phyloP scores from a whole-genome alignment of 2,113 vertebrate species.

The Corapipo altera region DNA sequence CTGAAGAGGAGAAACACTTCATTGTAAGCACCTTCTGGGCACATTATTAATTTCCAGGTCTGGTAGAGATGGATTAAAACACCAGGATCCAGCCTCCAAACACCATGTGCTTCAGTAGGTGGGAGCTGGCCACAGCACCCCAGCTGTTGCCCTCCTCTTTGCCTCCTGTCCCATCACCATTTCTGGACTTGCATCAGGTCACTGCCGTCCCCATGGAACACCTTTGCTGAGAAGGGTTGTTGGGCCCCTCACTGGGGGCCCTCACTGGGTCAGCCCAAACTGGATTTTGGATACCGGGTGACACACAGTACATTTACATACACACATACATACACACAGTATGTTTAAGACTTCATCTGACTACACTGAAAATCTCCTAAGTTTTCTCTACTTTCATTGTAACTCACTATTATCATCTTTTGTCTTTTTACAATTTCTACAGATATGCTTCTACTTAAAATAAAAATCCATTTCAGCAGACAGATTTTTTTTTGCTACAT shows the following conservation, averaged over 20 bases:
- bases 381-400: neutral
- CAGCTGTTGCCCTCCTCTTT: neutral
- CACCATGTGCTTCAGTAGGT: fast-evolving
- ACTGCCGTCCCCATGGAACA: neutral
- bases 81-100: neutral
- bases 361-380: neutral
- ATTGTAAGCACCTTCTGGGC: neutral
- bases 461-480: neutral
- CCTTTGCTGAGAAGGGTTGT: neutral
- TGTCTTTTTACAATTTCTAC: neutral
- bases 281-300: neutral
- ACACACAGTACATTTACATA: neutral
- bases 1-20: neutral
- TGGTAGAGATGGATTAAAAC: neutral
- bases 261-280: neutral
- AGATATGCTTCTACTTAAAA: neutral
- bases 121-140: no score
- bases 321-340: no score
- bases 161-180: neutral
- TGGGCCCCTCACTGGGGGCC: neutral
- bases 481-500: neutral
- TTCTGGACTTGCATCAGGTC: neutral
- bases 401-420: neutral
- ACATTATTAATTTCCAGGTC: neutral
- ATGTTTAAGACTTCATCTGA: neutral